Conservation (phyloP, 1,140 invertebrate species). For the Penaeus indicus region DNA sequence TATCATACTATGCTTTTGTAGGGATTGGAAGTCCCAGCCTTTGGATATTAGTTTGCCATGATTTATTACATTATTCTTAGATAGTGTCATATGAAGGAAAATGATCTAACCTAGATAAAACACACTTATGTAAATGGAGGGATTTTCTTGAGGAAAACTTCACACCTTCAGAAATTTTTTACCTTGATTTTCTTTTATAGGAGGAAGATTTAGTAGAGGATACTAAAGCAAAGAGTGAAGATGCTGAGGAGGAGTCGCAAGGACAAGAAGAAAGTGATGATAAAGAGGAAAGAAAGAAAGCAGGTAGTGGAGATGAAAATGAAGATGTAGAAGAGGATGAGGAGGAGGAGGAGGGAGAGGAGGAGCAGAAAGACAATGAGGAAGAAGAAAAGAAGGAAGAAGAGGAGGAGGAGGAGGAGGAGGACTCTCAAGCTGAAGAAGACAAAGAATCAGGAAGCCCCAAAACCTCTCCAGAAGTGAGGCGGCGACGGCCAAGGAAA, state of each 20-base stretch:
- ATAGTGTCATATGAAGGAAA: neutral
- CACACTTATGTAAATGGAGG: no score
- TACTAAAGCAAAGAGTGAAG: constrained; percentile 23
- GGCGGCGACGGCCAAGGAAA: constrained; percentile 77
- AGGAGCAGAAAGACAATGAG: constrained; percentile 55
- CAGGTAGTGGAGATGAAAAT: constrained; percentile 7
- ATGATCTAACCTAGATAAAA: no score
- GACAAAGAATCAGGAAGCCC: constrained; percentile 67
- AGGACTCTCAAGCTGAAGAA: constrained; percentile 71
- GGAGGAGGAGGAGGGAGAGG: constrained; percentile 54
- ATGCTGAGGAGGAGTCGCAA: constrained; percentile 53
- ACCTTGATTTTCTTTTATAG: constrained; percentile 19
- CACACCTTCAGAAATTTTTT: no score
- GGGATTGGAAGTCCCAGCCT: no score
- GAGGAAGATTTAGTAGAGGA: constrained; percentile 59
- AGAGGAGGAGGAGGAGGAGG: constrained; percentile 72
- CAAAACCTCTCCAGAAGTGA: constrained; percentile 71
- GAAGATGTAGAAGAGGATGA: constrained; percentile 68
- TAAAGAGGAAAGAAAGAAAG: constrained; percentile 66
- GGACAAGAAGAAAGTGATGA: constrained; percentile 59
- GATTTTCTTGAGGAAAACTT: no score
- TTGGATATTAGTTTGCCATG: neutral
- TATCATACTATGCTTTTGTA: no score
- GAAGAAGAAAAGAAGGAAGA: constrained; percentile 68
- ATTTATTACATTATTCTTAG: neutral